phyloP scores from a whole-genome alignment of 2,113 vertebrate species.

The Ptilonorhynchus violaceus region DNA sequence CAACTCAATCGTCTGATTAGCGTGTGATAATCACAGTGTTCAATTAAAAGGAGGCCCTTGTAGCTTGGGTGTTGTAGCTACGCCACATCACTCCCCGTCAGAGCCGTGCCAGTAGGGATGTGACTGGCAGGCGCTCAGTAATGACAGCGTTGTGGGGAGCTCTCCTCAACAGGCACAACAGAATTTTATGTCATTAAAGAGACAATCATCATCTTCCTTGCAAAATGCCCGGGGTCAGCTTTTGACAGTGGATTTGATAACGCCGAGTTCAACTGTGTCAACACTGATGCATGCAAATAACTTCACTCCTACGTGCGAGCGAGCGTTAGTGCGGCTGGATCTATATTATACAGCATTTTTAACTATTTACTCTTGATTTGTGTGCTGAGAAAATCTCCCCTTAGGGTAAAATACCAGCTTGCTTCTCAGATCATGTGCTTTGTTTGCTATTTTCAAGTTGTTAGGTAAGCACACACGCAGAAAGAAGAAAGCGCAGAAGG shows the following conservation, averaged over 20 bases:
- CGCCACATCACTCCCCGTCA: not conserved
- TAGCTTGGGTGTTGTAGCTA: not conserved
- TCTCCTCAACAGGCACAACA: constrained; percentile 11
- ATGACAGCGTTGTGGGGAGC: not conserved
- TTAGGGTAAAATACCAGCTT: not conserved
- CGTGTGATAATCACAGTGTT: not conserved
- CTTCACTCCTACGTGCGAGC: not conserved
- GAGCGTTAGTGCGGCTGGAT: not conserved
- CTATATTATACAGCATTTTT: not conserved
- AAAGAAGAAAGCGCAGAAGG: too few relatives aligned
- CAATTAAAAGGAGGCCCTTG: not conserved
- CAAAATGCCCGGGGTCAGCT: not conserved
- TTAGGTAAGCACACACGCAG: not conserved
- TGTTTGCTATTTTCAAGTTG: not conserved
- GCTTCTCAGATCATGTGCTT: not conserved
- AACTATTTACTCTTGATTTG: not conserved
- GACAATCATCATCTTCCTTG: not conserved
- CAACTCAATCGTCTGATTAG: not conserved
- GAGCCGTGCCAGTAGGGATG: not conserved
- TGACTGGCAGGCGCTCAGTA: not conserved
- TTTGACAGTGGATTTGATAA: not conserved
- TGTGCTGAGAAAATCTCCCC: not conserved
- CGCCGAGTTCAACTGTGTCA: not conserved
- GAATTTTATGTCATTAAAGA: constrained; percentile 13
- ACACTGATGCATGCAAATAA: not conserved